These are phyloP conservation scores for Eunapius fragilis DNA, from an alignment of 37 sponge, comb jelly and placozoan species.

Conservation along the genomic window DNA sequence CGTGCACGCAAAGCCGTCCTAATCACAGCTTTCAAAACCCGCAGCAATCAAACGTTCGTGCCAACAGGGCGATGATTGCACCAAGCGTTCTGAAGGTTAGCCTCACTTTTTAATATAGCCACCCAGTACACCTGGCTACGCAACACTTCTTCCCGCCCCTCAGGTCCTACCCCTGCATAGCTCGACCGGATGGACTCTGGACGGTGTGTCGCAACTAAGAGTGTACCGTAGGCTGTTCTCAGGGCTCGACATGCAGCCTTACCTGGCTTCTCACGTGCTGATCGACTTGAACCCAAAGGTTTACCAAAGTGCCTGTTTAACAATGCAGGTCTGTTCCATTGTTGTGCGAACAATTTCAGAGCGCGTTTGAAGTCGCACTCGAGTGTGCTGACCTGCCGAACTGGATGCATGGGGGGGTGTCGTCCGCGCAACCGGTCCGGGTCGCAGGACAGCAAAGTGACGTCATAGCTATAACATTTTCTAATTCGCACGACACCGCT, in stretches of 20 bases:
- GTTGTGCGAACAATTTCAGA: not conserved
- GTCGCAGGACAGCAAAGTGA: not conserved
- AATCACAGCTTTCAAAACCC: not conserved
- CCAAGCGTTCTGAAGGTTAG: not conserved
- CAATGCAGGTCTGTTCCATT: not conserved
- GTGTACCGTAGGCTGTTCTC: slow-evolving; percentile 32
- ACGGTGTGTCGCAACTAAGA: slow-evolving; percentile 9
- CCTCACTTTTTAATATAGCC: no score
- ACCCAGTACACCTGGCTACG: no score
- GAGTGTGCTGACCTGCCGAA: not conserved
- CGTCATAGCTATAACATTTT: not conserved
- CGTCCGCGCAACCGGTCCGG: not conserved
- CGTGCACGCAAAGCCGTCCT: not conserved
- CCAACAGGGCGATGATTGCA: not conserved
- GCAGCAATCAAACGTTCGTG: not conserved
- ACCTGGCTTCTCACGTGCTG: slow-evolving; percentile 9
- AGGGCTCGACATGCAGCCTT: not conserved
- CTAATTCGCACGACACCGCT: not conserved
- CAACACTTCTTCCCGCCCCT: not conserved
- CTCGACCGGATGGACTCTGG: slow-evolving; percentile 39
- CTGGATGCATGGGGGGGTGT: not conserved
- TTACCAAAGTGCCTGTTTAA: not conserved
- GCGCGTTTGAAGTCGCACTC: not conserved
- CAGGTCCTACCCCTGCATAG: slow-evolving; percentile 51
- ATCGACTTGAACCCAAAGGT: slow-evolving; percentile 17